Percentiles rank a stretch among this genome's conserved stretches.
phyloP scores from a whole-genome alignment of 2,888 invertebrate genomes.

The Rhabditophanes sp. region DNA sequence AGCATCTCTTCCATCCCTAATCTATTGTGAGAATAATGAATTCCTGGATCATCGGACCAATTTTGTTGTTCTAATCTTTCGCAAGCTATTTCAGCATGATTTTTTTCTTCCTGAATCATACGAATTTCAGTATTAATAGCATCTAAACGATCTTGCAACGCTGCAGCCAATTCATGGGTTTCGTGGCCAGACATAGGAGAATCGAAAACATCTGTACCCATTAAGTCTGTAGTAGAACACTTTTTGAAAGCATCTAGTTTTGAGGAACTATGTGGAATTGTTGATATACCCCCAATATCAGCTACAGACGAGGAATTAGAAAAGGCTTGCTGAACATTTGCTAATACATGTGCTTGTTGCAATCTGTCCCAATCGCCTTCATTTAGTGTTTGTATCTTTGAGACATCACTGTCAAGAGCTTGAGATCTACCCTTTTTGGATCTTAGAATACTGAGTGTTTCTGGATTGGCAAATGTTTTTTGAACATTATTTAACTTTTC shows the following conservation, averaged over 20 bases:
- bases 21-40: conserved; percentile 17
- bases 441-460: conserved; percentile 22
- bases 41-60: conserved; percentile 6
- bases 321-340: conserved; percentile 61
- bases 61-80: conserved; percentile 86
- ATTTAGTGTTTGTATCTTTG: conserved; percentile 45
- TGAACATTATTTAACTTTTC: not conserved
- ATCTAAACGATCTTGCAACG: conserved; percentile 96
- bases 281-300: conserved; percentile 10
- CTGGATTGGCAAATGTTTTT: conserved; percentile 6
- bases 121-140: conserved; percentile 98
- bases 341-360: conserved; percentile 65
- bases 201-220: conserved; percentile 9
- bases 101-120: conserved; percentile 72
- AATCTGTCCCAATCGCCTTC: conserved; percentile 84
- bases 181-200: conserved; percentile 56
- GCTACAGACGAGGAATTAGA: conserved; percentile 15
- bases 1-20: no score
- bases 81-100: conserved; percentile 69
- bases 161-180: conserved; percentile 88
- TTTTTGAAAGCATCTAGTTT: conserved; percentile 3
- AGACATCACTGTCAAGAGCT: conserved; percentile 42
- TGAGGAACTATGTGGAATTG: no score
- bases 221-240: not conserved
- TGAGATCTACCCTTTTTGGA: conserved; percentile 34